Base-by-base conservation (phyloP, 2,888 invertebrate genomes). In the Hetaerina titia region DNA sequence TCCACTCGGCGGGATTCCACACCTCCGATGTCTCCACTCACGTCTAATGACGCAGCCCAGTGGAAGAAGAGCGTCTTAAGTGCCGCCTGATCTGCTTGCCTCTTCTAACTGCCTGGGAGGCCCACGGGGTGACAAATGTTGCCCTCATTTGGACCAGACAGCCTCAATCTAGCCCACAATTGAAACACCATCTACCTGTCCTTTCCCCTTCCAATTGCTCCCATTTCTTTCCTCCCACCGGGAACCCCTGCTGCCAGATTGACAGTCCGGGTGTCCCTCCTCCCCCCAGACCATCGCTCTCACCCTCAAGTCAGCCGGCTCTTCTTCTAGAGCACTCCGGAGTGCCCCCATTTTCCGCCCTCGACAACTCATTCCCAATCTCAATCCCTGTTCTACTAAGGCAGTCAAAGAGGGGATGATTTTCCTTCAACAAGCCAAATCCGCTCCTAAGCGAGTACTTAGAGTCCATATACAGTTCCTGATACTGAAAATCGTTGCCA, bases 151-250 rank as follows among this genome's bases (percentile, higher is more conserved):
- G 31, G 81, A 81, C 25, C 31, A 25, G 81, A 81, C 81, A 81
- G 81, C 81, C 81, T 81, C 31, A 81, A 81, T 81, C 81, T 81
- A 31, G 31, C 81, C 31, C 31, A n/a, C 81, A 81, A 81, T 81
- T 81, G 81, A 81, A 81, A 81, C 81, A 81, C 81, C 25, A 81
- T 81, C 81, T 81, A 81, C 81, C 81, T 81, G 81, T 31, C 81
- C 81, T 22, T 22, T 31, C n/a, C 81, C 25, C 31, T 9, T 31
- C 25, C 81, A 31, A 31, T 11, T 31, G 81, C 9, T 81, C 25
- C 81, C 81, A 81, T 81, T 69, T 81, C 81, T 81, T 81, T 81
- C 81, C 31, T 81, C 31, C 81, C 31, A 31, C 25, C 25, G 81
- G 31, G n/a, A 11, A 81, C 25, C 81, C 81, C 81, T n/a, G 22